These are phyloP conservation scores for Steinernema carpocapsae DNA, from an alignment of 2,888 invertebrate species.

Conservation along the genomic window DNA sequence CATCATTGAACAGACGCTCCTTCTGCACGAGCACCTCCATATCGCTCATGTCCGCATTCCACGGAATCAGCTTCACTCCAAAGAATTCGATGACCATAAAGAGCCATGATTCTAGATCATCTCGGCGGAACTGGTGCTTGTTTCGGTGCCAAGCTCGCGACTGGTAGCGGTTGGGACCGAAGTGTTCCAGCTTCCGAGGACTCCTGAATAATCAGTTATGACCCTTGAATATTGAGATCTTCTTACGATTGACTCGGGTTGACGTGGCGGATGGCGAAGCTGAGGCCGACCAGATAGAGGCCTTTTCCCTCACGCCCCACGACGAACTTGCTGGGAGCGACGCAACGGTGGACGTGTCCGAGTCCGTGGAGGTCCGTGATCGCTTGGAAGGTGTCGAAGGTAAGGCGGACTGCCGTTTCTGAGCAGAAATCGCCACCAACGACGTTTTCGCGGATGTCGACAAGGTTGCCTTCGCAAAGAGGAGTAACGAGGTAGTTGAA, in stretches of 20 bases:
- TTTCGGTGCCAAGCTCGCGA: neutral
- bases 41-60: slow-evolving; percentile 9
- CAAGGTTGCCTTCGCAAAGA: slow-evolving; percentile 36
- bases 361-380: slow-evolving; percentile 6
- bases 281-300: neutral
- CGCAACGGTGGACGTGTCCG: neutral
- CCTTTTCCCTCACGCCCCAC: neutral
- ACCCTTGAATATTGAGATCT: neutral
- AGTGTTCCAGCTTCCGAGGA: slow-evolving; percentile 16
- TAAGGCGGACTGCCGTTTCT: slow-evolving; percentile 1
- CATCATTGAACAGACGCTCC: slow-evolving; percentile 13
- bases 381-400: slow-evolving; percentile 17
- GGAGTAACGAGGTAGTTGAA: slow-evolving; percentile 37
- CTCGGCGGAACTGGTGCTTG: neutral
- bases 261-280: neutral
- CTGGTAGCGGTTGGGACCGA: slow-evolving; percentile 1
- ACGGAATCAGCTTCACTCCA: neutral
- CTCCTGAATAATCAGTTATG: neutral
- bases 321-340: neutral
- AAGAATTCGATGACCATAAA: slow-evolving; percentile 5
- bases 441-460: slow-evolving; percentile 25
- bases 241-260: slow-evolving; percentile 19
- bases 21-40: slow-evolving; percentile 21
- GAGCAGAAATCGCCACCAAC: neutral
- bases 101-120: slow-evolving; percentile 11